Percentiles rank a stretch among this genome's conserved stretches.
Conservation (phyloP, 2,888 invertebrate genomes). For the Pyrrhosoma nymphula region DNA sequence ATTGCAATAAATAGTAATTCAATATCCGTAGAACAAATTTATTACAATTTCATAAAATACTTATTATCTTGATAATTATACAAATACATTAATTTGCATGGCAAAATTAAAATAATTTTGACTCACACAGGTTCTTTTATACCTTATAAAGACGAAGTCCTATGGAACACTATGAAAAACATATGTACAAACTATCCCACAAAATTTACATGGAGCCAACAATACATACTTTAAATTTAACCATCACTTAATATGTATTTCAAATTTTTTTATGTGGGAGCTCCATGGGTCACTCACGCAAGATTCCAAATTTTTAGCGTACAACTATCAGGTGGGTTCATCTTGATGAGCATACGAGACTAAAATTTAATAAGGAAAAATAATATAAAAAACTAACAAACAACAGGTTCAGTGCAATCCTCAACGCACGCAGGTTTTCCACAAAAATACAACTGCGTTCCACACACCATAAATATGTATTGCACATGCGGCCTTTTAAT, state of each 20-base stretch:
- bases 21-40: constrained; percentile 19
- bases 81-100: constrained; percentile 56
- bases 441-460: constrained; percentile 14
- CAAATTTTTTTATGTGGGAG: constrained; percentile 53
- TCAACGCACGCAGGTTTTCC: background rate
- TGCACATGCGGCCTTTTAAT: constrained; percentile 56
- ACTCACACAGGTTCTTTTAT: background rate
- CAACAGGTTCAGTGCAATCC: background rate
- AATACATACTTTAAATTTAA: constrained; percentile 6
- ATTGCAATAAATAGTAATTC: background rate
- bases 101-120: background rate
- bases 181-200: constrained; percentile 60
- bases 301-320: background rate
- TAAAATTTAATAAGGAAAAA: background rate
- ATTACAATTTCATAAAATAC: constrained; percentile 62
- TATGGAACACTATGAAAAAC: constrained; percentile 55
- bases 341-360: constrained; percentile 53
- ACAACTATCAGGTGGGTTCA: constrained; percentile 56
- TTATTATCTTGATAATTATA: constrained; percentile 45
- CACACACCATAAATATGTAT: constrained; percentile 14
- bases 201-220: constrained; percentile 60
- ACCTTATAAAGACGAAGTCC: constrained; percentile 45
- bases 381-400: constrained; percentile 24
- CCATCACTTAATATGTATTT: constrained; percentile 25
- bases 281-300: constrained; percentile 41